phyloP scores from a whole-genome alignment of 1,140 invertebrate genomes.

The Sycophila sp. region DNA sequence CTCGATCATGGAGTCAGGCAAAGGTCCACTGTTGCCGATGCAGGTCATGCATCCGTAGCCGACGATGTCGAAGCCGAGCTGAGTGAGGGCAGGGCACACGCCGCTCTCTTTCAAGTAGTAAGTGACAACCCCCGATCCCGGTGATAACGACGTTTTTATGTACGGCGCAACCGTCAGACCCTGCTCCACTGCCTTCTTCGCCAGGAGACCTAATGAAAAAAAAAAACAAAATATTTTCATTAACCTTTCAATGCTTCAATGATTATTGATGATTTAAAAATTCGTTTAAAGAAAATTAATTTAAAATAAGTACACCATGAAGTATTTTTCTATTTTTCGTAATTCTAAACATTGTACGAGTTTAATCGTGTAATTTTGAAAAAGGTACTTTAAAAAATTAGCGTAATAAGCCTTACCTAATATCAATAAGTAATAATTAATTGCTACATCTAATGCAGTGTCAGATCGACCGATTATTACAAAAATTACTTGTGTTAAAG shows the following conservation, averaged over 20 bases:
- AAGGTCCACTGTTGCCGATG: constrained; percentile 96
- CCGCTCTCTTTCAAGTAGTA: constrained; percentile 93
- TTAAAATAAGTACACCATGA: no score
- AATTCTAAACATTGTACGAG: no score
- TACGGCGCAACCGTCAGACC: constrained; percentile 91
- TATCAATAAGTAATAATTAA: no score
- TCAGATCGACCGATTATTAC: no score
- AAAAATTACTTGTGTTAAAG: no score
- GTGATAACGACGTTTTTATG: constrained; percentile 96
- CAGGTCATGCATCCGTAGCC: constrained; percentile 99
- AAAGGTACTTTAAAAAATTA: no score
- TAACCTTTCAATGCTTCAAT: no score
- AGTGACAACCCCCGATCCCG: constrained; percentile 97
- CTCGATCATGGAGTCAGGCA: constrained; percentile 89
- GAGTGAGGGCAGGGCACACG: constrained; percentile 85
- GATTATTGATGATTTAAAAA: no score
- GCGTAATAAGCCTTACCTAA: no score
- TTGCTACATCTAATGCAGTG: no score
- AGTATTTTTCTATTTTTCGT: no score
- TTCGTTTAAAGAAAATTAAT: no score
- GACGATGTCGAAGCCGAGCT: constrained; percentile 92
- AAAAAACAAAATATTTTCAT: constrained; percentile 31
- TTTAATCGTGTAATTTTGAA: not conserved
- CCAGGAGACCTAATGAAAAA: constrained; percentile 90
- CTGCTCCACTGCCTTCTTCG: constrained; percentile 93